Percentiles rank a stretch among this genome's conserved stretches.
Evolutionary conservation across 2,888 invertebrate species (phyloP).

Genomic region (Cheilosia grossa): DNA sequence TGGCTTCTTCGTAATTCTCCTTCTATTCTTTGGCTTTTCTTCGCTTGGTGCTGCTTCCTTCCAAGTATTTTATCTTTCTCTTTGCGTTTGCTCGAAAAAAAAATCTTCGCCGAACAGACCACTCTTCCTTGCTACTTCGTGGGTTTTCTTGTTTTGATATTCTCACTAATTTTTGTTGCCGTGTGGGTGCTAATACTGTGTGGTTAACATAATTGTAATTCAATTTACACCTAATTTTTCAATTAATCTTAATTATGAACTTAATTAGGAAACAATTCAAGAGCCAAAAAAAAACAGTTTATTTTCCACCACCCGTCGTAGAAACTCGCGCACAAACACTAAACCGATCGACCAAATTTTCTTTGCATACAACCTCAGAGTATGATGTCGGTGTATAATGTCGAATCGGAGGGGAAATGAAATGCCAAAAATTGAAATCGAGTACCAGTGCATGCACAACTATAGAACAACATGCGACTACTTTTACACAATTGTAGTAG

Average conservation of each 20-base stretch:
- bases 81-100: conserved; percentile 56
- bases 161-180: conserved; percentile 3
- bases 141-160: conserved; percentile 33
- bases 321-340: conserved; percentile 73
- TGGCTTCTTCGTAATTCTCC: conserved; percentile 55
- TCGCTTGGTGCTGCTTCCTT: conserved; percentile 73
- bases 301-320: conserved; percentile 73
- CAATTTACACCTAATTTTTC: conserved; percentile 81
- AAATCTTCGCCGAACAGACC: conserved; percentile 19
- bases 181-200: conserved; percentile 49
- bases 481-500: conserved; percentile 43
- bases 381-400: conserved; percentile 17
- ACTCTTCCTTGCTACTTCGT: conserved; percentile 28
- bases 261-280: conserved; percentile 82
- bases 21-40: conserved; percentile 71
- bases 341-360: conserved; percentile 49
- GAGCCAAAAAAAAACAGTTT: conserved; percentile 76
- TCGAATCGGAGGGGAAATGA: conserved; percentile 51
- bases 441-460: conserved; percentile 73
- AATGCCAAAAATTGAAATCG: conserved; percentile 54
- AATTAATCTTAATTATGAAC: conserved; percentile 83
- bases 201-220: conserved; percentile 63
- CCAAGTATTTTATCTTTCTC: conserved; percentile 67
- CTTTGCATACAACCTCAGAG: conserved; percentile 33
- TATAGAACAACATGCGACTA: conserved; percentile 47